Percentiles rank a stretch among this genome's conserved stretches.
phyloP scores from a whole-genome alignment of 2,797 vertebrate genomes.

The Silurus lanzhouensis region DNA sequence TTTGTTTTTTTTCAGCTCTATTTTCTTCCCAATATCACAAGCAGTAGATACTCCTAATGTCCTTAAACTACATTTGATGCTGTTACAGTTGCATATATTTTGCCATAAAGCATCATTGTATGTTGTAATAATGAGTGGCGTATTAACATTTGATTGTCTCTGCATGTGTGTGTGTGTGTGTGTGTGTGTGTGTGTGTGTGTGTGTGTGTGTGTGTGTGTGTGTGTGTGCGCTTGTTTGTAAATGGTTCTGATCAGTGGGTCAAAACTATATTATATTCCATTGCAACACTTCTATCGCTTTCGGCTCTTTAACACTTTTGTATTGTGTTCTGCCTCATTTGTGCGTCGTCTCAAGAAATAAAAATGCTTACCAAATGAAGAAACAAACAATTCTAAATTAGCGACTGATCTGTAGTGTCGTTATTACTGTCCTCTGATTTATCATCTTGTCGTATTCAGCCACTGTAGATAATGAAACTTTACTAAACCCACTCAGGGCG shows the following conservation, averaged over 20 bases:
- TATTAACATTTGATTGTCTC: neutral
- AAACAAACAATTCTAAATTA: constrained; percentile 1
- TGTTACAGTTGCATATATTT: too few species aligned
- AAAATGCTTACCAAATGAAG: neutral
- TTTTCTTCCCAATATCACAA: neutral
- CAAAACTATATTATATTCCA: neutral
- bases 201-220: neutral
- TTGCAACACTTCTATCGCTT: neutral
- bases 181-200: neutral
- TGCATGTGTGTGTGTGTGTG: neutral
- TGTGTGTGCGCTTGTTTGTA: neutral
- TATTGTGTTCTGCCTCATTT: constrained; percentile 18
- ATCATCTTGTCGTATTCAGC: constrained; percentile 12
- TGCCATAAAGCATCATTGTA: neutral
- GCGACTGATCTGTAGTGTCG: neutral
- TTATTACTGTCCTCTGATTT: constrained; percentile 20
- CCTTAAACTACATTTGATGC: too few species aligned
- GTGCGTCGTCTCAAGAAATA: neutral
- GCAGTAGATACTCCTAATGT: neutral
- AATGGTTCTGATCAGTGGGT: neutral
- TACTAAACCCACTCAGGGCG: neutral
- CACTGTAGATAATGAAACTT: constrained; percentile 18
- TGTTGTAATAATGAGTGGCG: neutral
- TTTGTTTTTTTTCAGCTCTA: neutral
- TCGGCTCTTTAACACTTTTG: neutral